Evolutionary conservation across 2,113 vertebrate genomes (phyloP), one percentile per base, ranked within the genome.

Genomic region (Cygnus buccinator): DNA sequence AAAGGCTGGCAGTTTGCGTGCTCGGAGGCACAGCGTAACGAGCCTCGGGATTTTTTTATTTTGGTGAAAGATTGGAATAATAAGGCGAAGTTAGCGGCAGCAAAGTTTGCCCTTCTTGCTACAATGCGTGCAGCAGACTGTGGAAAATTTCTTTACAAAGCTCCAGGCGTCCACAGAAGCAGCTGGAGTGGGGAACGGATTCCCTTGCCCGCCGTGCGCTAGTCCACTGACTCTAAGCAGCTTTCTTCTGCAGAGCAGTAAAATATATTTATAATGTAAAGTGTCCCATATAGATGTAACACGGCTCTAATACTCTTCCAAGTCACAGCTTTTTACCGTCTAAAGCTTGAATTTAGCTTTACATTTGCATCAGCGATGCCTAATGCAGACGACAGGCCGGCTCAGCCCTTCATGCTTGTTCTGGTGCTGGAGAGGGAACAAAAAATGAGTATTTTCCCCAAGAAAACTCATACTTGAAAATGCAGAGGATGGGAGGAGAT

Each of bases 71-170:
- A 94, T 91, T 66, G 61, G 78, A 88, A 54, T 37, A 90, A 91
- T 50, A 84, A 95, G 75, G 77, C 83, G 94, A 73, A 39, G 44
- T n/a, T 12, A 23, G 28, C 13, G 52, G 41, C 71, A 92, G 71
- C 37, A 29, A 92, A 92, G 48, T 89, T 93, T 81, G 90, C 59
- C 76, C 72, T 93, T 88, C 86, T 77, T 84, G 93, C 75, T 62
- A 77, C 75, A 71, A 71, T 9, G 58, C 31, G 72, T 85, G 55
- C 92, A 94, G 67, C 85, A 91, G 87, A 89, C 93, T 80, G 87
- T 58, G 37, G 81, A 84, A 93, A 83, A 90, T 66, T 39, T 73
- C 90, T 80, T 73, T 43, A 81, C 65, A 91, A 92, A 88, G 66
- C 71, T 90, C 67, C 67, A 66, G 91, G 93, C 77, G 75, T 4